Evolutionary conservation across 2,113 vertebrate genomes (phyloP).

Genomic region (Pteronura brasiliensis): DNA sequence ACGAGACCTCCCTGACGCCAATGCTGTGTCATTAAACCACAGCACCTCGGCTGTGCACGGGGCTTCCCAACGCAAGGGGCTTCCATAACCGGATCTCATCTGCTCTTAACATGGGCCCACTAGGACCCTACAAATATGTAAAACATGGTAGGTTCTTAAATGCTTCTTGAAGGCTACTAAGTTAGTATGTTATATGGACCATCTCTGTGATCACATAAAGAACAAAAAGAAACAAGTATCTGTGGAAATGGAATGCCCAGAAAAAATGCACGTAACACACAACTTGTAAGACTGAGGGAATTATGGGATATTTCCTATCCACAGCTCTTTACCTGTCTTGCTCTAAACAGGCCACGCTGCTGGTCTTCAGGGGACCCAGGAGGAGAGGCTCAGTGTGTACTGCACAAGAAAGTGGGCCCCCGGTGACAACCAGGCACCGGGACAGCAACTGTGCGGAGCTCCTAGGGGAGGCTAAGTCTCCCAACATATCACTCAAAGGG

Average conservation of each 20-base stretch:
- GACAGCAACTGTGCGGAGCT: neutral
- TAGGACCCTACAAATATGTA: neutral
- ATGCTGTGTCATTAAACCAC: neutral
- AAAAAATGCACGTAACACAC: neutral
- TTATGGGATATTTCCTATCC: neutral
- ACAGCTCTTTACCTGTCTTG: neutral
- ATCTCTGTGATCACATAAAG: neutral
- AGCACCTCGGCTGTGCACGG: fast-evolving
- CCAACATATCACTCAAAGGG: neutral
- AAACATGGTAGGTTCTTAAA: neutral
- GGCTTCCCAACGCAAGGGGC: fast-evolving
- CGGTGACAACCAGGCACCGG: fast-evolving
- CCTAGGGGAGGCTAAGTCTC: fast-evolving
- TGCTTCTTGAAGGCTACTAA: neutral
- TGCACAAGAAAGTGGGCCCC: neutral
- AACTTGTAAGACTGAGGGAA: neutral
- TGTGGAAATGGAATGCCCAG: neutral
- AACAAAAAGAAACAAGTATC: neutral
- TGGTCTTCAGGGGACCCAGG: too few species aligned
- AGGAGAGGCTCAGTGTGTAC: neutral
- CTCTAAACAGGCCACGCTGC: neutral
- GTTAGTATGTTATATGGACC: neutral
- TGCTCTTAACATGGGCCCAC: neutral
- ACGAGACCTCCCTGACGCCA: neutral
- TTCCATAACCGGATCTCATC: neutral